These are phyloP conservation scores for Guaruba guarouba DNA, from an alignment of 2,113 vertebrate genomes.

Conservation along the genomic window DNA sequence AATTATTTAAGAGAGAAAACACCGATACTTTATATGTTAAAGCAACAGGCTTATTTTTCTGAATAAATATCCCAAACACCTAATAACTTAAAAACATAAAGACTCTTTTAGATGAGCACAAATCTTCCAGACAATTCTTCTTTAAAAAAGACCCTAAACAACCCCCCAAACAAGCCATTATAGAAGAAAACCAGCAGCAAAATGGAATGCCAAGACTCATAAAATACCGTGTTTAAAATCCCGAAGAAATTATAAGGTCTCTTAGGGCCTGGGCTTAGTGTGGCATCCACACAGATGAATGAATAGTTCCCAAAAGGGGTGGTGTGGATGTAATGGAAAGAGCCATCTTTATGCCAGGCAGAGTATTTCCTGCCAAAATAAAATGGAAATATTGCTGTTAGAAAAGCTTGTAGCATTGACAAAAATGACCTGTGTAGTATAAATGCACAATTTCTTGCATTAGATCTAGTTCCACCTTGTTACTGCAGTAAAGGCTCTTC, in stretches of 20 bases:
- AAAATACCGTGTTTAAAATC: conserved; percentile 87
- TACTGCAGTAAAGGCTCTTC: neutral
- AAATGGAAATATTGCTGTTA: conserved; percentile 18
- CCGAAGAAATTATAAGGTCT: conserved; percentile 96
- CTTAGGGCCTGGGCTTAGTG: conserved; percentile 89
- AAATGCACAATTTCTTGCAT: neutral
- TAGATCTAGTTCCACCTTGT: neutral
- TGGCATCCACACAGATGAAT: conserved; percentile 93
- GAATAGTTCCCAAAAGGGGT: conserved; percentile 96
- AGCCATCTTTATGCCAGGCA: conserved; percentile 86
- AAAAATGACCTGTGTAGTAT: neutral
- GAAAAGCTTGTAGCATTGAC: neutral
- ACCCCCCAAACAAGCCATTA: neutral
- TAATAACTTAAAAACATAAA: neutral
- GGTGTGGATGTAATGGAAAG: conserved; percentile 89
- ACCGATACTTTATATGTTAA: neutral
- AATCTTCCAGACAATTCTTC: neutral
- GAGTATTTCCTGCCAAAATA: conserved; percentile 89
- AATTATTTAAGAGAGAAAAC: neutral
- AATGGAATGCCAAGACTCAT: conserved; percentile 3
- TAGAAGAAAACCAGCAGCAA: neutral
- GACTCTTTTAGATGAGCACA: neutral
- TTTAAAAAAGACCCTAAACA: neutral
- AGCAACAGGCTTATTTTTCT: neutral
- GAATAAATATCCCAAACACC: neutral